phyloP scores from a whole-genome alignment of 2,797 vertebrate genomes.

The Natrix natrix region DNA sequence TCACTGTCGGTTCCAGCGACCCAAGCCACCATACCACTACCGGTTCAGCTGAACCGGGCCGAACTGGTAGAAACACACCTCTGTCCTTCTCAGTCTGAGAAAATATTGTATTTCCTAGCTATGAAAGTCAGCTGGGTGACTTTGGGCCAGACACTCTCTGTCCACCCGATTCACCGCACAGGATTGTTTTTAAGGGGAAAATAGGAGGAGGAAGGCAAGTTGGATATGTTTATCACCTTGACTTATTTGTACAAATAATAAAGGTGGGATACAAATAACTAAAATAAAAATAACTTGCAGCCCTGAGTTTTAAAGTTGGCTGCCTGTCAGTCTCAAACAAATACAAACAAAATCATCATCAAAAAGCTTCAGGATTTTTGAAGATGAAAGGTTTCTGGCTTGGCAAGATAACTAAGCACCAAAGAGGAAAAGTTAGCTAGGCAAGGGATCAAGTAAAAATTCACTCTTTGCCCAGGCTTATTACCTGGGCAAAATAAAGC shows the following conservation, averaged over 20 bases:
- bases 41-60: too few relatives aligned
- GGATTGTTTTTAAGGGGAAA: background rate
- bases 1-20: too few relatives aligned
- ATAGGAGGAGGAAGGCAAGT: background rate
- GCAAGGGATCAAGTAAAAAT: background rate
- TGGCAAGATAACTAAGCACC: constrained; percentile 1
- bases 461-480: background rate
- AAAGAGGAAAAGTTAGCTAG: background rate
- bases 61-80: too few relatives aligned
- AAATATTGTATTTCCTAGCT: constrained; percentile 44
- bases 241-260: background rate
- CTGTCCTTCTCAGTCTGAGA: background rate
- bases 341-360: background rate
- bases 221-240: background rate
- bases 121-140: background rate
- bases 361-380: background rate
- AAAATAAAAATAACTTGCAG: constrained; percentile 24
- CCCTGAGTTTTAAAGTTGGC: constrained; percentile 28
- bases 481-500: background rate
- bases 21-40: too few relatives aligned
- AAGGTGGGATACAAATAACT: background rate
- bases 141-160: background rate
- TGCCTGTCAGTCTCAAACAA: constrained; percentile 36
- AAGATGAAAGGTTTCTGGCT: background rate
- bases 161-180: background rate